Evolutionary conservation across 2,888 invertebrate species (phyloP), one percentile per base, ranked within the genome.

Genomic region (Torymus aiolomorphi): DNA sequence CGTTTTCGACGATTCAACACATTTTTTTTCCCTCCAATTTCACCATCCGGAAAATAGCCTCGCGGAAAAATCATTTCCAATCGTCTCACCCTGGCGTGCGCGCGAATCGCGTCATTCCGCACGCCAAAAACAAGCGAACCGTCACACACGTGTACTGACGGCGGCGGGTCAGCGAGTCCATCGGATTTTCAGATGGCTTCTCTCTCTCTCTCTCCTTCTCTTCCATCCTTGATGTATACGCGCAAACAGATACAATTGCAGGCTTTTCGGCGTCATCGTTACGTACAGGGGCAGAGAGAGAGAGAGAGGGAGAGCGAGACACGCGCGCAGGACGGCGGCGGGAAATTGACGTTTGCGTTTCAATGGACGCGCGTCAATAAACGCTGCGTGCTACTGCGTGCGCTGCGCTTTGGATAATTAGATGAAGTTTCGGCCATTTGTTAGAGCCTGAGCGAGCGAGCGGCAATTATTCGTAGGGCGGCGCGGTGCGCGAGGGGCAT

Each of bases 341-440:
- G 75, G 82, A 86, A 87, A 87, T 87, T 86, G 86, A 82, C 84
- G 80, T 83, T 84, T 80, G 83, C 83, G 82, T 86, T 87, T 82
- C 85, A 84, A 83, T 85, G 84, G 82, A 80, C 42, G 5, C 80
- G 83, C 79, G 85, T 85, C 85, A 84, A 88, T 87, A 87, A 83
- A 81, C 82, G 76, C 63, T 59, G 66, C 71, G 73, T 78, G 82
- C 42, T 42, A 8, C 42, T 78, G 82, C 82, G 80, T 56, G 65
- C 24, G 62, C 20, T 20, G 20, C 20, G 20, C 20, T 18, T 16
- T 31, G 16, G 84, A 84, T 87, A 88, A 88, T 88, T 87, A 86
- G 87, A 86, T 87, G 86, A 87, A 88, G 87, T 87, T 88, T 85
- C 72, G 84, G 82, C 80, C 86, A 84, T 87, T 76, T 63, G 80